A percentile compares a stretch with the other conserved stretches of the same genome.
These are phyloP conservation scores for Ennomos erosarius DNA, from an alignment of 2,888 invertebrate species.

Conservation along the genomic window DNA sequence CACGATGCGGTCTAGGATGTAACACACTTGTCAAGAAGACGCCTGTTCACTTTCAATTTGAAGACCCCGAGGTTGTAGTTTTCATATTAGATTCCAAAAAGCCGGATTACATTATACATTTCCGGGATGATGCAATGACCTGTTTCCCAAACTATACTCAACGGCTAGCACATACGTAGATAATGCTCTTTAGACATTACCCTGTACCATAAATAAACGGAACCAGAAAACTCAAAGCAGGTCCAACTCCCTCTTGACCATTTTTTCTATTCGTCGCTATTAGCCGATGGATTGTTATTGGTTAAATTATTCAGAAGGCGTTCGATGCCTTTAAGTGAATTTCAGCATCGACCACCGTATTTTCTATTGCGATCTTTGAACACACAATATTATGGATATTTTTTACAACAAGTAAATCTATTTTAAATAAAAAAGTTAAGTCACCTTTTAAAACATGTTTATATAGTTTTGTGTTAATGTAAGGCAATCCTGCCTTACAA, in stretches of 20 bases:
- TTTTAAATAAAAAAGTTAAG: no score
- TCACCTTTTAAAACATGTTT: no score
- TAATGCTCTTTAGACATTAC: no score
- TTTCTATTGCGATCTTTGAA: constrained; percentile 43
- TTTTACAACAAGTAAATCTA: not conserved
- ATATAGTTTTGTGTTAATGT: no score
- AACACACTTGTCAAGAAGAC: no score
- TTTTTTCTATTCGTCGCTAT: constrained; percentile 71
- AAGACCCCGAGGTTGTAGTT: no score
- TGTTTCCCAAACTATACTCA: not conserved
- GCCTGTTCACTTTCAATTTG: no score
- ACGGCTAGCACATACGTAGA: no score
- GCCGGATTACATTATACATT: no score
- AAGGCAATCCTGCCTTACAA: no score
- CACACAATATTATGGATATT: constrained; percentile 8
- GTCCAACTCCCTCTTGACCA: constrained; percentile 38
- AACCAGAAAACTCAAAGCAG: constrained; percentile 10
- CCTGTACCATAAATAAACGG: constrained; percentile 4
- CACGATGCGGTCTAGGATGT: no score
- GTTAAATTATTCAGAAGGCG: constrained; percentile 81
- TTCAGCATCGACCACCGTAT: constrained; percentile 71
- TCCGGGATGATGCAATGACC: not conserved
- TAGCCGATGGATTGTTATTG: constrained; percentile 81
- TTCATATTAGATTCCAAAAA: no score
- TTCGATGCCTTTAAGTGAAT: constrained; percentile 82